Percentiles rank a stretch among this genome's conserved stretches.
phyloP scores from a whole-genome alignment of 2,888 invertebrate species.

The Yponomeuta malinellus region DNA sequence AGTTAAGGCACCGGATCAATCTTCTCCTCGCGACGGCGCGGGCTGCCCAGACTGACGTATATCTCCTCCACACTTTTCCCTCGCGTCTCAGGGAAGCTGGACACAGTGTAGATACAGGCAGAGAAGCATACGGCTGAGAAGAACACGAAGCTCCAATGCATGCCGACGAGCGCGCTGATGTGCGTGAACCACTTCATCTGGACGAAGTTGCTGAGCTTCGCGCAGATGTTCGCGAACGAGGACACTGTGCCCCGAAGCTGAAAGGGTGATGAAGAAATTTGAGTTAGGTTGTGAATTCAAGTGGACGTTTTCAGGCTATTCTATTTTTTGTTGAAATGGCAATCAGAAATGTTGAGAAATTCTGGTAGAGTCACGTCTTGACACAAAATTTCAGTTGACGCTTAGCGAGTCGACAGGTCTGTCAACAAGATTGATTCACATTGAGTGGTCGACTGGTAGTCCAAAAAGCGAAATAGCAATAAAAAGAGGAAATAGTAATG shows the following conservation, averaged over 20 bases:
- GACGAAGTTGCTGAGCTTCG: constrained; percentile 63
- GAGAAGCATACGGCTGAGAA: constrained; percentile 53
- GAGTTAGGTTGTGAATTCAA: not conserved
- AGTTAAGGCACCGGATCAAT: constrained; percentile 23
- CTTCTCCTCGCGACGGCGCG: constrained; percentile 31
- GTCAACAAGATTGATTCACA: no score
- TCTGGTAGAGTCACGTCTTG: no score
- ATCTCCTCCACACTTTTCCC: constrained; percentile 59
- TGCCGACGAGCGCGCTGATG: constrained; percentile 52
- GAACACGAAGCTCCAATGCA: constrained; percentile 63
- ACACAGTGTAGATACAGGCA: constrained; percentile 49
- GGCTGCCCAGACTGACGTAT: constrained; percentile 45
- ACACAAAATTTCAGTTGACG: no score
- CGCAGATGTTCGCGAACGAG: constrained; percentile 59
- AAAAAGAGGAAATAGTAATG: no score
- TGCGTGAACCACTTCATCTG: constrained; percentile 66
- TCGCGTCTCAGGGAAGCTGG: constrained; percentile 60
- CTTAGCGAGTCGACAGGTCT: no score
- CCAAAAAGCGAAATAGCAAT: no score
- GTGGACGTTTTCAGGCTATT: no score
- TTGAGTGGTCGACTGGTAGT: no score
- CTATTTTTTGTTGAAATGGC: no score
- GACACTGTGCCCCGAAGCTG: constrained; percentile 66
- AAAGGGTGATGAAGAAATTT: constrained; percentile 24
- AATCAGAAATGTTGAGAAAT: no score